These are phyloP conservation scores for Aix galericulata DNA, from an alignment of 2,113 vertebrate genomes.

Conservation along the genomic window DNA sequence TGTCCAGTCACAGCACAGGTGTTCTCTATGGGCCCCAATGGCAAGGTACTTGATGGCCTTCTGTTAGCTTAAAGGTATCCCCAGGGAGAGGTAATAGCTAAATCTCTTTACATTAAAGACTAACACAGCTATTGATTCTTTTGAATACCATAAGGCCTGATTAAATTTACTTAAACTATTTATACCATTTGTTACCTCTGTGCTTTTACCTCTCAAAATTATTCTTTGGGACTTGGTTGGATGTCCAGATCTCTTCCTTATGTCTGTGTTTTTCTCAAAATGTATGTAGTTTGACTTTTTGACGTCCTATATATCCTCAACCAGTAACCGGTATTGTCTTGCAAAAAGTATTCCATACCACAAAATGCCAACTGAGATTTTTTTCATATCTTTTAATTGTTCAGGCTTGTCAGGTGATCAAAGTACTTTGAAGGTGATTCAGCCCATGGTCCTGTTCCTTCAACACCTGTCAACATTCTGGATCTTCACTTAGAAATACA, in stretches of 20 bases:
- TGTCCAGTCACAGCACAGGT: fast-evolving
- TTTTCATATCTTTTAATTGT: background rate
- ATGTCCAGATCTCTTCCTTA: background rate
- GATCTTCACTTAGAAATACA: background rate
- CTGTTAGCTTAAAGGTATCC: background rate
- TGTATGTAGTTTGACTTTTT: background rate
- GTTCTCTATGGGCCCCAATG: background rate
- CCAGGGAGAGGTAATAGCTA: background rate
- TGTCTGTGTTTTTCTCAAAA: background rate
- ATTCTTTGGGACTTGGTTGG: background rate
- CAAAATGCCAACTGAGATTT: background rate
- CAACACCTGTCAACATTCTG: background rate
- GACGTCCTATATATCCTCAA: background rate
- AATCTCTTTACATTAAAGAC: background rate
- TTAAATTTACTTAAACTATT: background rate
- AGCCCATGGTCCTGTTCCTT: background rate
- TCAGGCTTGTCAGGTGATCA: background rate
- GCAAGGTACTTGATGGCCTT: background rate
- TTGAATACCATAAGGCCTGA: background rate
- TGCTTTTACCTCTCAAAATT: background rate
- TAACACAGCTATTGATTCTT: background rate
- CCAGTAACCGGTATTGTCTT: background rate
- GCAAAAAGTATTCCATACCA: background rate
- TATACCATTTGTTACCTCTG: background rate
- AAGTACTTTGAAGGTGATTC: background rate